Percentiles rank a stretch among this genome's conserved stretches.
Evolutionary conservation across 2,888 invertebrate genomes (phyloP).

Genomic region (Stenodema calcarata): DNA sequence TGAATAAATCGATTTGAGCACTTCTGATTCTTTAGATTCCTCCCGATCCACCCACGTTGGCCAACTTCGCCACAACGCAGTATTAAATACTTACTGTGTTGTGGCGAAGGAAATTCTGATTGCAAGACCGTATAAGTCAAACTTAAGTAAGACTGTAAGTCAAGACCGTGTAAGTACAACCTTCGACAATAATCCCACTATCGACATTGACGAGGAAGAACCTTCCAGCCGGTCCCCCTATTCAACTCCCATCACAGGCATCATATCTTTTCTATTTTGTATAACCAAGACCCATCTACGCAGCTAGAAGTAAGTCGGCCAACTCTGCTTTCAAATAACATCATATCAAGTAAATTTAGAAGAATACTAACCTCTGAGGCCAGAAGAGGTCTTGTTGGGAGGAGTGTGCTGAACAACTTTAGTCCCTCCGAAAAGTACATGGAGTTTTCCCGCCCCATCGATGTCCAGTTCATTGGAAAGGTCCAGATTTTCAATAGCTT

Average conservation of each 20-base stretch:
- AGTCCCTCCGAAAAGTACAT: slow-evolving; percentile 94
- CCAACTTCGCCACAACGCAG: background rate
- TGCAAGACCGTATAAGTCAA: too few species aligned
- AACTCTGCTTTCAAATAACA: too few species aligned
- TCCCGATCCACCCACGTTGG: background rate
- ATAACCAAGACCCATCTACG: too few species aligned
- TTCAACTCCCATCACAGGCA: too few species aligned
- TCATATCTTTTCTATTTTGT: too few species aligned
- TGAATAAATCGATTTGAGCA: background rate
- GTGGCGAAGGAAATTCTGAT: background rate
- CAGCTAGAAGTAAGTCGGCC: too few species aligned
- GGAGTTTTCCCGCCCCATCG: slow-evolving; percentile 89
- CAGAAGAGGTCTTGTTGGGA: slow-evolving; percentile 81
- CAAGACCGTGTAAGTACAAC: too few species aligned
- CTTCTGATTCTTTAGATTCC: background rate
- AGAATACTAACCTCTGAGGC: slow-evolving; percentile 70
- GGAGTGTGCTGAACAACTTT: slow-evolving; percentile 98
- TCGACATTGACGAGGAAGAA: too few species aligned
- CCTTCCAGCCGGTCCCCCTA: too few species aligned
- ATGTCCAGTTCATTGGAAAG: slow-evolving; percentile 73
- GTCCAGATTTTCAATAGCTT: slow-evolving; percentile 80
- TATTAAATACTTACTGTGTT: background rate
- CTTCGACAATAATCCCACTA: too few species aligned
- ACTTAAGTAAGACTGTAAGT: too few species aligned
- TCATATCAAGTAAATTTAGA: too few species aligned